A percentile compares a stretch with the other conserved stretches of the same genome.
Evolutionary conservation across 2,888 invertebrate species (phyloP).

Genomic region (Apotomis betuletana): DNA sequence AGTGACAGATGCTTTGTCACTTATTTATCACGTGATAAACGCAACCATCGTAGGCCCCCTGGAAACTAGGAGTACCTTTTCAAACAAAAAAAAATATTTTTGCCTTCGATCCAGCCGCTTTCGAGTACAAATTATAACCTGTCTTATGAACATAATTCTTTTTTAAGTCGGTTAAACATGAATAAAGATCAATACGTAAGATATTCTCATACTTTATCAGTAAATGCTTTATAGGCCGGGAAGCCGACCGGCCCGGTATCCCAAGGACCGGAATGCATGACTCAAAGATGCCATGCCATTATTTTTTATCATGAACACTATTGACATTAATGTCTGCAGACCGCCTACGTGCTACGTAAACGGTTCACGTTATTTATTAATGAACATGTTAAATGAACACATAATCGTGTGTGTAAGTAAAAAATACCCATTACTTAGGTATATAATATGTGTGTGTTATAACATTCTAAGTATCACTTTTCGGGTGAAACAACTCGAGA

Average conservation of each 20-base stretch:
- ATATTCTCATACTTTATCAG: slow-evolving; percentile 19
- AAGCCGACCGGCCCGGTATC: slow-evolving; percentile 58
- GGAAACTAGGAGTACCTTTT: no score
- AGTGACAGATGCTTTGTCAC: no score
- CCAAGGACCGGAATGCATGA: slow-evolving; percentile 55
- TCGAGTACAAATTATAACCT: no score
- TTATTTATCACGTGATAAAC: no score
- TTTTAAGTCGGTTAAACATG: no score
- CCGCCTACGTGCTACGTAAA: slow-evolving; percentile 25
- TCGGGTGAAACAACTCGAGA: no score
- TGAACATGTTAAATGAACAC: not conserved
- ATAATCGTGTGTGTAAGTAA: not conserved
- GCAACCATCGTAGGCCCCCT: no score
- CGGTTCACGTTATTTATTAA: slow-evolving; percentile 10
- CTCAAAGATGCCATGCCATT: slow-evolving; percentile 44
- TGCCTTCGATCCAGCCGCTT: no score
- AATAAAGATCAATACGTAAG: not conserved
- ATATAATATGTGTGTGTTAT: no score
- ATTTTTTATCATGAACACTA: slow-evolving; percentile 30
- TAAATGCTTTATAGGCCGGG: slow-evolving; percentile 43
- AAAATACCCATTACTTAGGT: not conserved
- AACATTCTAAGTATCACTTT: no score
- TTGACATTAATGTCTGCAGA: slow-evolving; percentile 27
- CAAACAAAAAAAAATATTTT: no score
- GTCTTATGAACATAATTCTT: no score